Conservation (phyloP, 2,888 invertebrate species). For the Cremastinae sp. region DNA sequence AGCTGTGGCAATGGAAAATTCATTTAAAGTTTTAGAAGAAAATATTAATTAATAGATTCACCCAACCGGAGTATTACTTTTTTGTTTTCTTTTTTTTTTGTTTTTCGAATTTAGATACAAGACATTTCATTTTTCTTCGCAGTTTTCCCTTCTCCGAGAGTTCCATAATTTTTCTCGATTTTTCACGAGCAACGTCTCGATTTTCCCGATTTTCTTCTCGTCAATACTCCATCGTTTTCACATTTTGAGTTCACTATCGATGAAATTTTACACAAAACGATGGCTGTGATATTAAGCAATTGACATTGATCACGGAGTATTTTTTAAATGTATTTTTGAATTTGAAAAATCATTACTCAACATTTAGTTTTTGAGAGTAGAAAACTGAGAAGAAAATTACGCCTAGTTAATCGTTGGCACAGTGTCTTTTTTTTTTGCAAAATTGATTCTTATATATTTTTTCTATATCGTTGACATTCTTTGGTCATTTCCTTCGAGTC, state of each 20-base stretch:
- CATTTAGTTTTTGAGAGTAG: no score
- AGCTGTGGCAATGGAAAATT: not conserved
- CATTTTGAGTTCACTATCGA: no score
- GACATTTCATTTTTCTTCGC: not conserved
- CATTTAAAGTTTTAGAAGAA: not conserved
- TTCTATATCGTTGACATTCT: conserved; percentile 3
- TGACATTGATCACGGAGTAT: not conserved
- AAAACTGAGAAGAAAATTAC: conserved; percentile 1
- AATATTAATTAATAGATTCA: not conserved
- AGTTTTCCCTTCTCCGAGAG: not conserved
- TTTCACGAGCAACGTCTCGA: not conserved
- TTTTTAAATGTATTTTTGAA: not conserved
- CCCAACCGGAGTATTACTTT: not conserved
- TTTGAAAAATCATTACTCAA: conserved; percentile 7
- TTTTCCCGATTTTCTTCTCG: no score
- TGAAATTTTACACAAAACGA: no score
- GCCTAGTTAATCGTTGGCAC: conserved; percentile 12
- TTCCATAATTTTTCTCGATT: not conserved
- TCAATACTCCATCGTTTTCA: no score
- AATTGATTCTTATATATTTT: not conserved
- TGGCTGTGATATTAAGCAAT: not conserved
- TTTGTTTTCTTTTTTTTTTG: not conserved
- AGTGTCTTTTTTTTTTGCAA: not conserved
- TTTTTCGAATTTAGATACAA: not conserved
- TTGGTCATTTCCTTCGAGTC: conserved; percentile 2